Evolutionary conservation across 1,140 invertebrate species (phyloP).

Genomic region (Aphaenogaster floridana): DNA sequence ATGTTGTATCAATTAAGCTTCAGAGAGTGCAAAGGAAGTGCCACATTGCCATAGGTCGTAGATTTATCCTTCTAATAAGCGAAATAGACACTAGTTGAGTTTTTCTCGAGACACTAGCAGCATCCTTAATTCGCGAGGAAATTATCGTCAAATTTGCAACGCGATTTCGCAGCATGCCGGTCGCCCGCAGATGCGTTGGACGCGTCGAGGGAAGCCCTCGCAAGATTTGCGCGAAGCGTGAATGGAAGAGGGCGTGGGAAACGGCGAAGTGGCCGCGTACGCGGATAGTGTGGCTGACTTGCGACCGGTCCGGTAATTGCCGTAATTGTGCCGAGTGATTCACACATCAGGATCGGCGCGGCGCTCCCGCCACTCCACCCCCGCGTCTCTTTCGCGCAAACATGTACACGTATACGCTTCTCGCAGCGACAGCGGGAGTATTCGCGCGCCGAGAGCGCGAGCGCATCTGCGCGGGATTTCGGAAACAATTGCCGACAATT

Average conservation of each 20-base stretch:
- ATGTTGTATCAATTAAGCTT: neutral
- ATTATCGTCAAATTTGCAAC: neutral
- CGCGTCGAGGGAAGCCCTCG: constrained; percentile 60
- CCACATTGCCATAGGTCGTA: neutral
- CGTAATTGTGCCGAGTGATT: constrained; percentile 87
- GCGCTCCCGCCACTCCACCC: constrained; percentile 58
- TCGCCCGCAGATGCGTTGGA: constrained; percentile 5
- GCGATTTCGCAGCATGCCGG: neutral
- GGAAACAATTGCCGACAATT: constrained; percentile 88
- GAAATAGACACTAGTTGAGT: neutral
- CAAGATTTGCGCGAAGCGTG: constrained; percentile 86
- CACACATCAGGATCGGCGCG: constrained; percentile 85
- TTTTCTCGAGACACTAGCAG: neutral
- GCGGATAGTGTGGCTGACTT: constrained; percentile 82
- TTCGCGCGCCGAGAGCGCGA: constrained; percentile 70
- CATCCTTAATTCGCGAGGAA: neutral
- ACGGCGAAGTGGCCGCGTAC: constrained; percentile 78
- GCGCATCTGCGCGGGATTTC: constrained; percentile 87
- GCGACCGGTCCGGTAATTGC: constrained; percentile 85
- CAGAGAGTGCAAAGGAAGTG: neutral
- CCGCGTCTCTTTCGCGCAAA: constrained; percentile 59
- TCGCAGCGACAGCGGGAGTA: constrained; percentile 23
- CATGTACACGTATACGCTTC: constrained; percentile 32
- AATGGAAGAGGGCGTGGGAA: constrained; percentile 86
- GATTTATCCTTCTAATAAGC: neutral